Percentiles rank a stretch among this genome's conserved stretches.
phyloP scores from a whole-genome alignment of 2,113 vertebrate species.

The Vombatus ursinus region DNA sequence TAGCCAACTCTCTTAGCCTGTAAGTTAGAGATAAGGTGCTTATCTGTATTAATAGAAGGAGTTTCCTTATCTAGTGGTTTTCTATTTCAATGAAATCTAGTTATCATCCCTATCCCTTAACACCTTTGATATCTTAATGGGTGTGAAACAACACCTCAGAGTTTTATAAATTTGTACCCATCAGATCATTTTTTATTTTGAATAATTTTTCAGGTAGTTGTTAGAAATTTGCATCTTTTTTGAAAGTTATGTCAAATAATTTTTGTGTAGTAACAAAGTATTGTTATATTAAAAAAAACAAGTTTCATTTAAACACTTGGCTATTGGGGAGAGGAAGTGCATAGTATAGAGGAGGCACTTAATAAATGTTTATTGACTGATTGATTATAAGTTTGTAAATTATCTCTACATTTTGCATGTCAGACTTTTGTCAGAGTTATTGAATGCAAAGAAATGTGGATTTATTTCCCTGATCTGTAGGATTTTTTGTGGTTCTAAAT shows the following conservation, averaged over 20 bases:
- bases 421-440: background rate
- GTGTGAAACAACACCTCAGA: background rate
- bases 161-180: background rate
- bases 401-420: background rate
- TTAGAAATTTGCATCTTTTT: background rate
- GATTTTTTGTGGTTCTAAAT: background rate
- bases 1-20: background rate
- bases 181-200: background rate
- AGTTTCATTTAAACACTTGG: background rate
- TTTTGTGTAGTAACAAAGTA: no score
- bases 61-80: background rate
- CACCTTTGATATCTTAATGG: background rate
- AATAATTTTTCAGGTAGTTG: background rate
- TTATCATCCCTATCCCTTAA: background rate
- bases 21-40: background rate
- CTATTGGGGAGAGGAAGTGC: background rate
- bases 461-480: background rate
- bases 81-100: background rate
- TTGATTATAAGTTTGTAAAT: background rate
- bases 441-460: background rate
- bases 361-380: background rate
- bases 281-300: no score
- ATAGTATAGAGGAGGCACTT: background rate
- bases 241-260: background rate
- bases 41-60: background rate